A percentile compares a stretch with the other conserved stretches of the same genome.
phyloP scores from a whole-genome alignment of 2,888 invertebrate species.

The Phania funesta region DNA sequence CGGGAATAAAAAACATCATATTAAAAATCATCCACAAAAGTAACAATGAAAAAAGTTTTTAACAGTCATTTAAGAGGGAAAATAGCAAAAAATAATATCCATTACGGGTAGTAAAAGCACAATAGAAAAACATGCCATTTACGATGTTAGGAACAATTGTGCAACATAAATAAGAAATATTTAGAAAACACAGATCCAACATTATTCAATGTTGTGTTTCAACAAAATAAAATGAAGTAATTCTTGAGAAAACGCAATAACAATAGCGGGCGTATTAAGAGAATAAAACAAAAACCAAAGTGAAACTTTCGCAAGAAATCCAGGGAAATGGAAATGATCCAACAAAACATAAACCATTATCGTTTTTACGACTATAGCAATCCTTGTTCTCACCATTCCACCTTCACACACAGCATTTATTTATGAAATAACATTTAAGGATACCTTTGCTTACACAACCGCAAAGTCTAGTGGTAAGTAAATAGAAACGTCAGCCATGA shows the following conservation, averaged over 20 bases:
- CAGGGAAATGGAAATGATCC: slow-evolving; percentile 10
- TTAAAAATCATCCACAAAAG: slow-evolving; percentile 15
- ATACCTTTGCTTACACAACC: slow-evolving; percentile 3
- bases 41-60: neutral
- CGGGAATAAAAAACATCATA: slow-evolving; percentile 9
- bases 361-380: neutral
- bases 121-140: neutral
- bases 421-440: neutral
- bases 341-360: slow-evolving; percentile 53
- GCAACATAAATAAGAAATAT: slow-evolving; percentile 28
- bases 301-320: slow-evolving; percentile 3
- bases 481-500: slow-evolving; percentile 46
- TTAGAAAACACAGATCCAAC: slow-evolving; percentile 9
- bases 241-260: slow-evolving; percentile 17
- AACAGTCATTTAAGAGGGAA: neutral
- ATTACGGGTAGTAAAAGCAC: slow-evolving; percentile 5
- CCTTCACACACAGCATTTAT: neutral
- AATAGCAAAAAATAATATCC: slow-evolving; percentile 17
- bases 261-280: neutral
- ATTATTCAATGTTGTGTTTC: slow-evolving; percentile 49
- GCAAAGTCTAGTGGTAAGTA: slow-evolving; percentile 27
- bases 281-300: neutral
- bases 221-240: slow-evolving; percentile 52
- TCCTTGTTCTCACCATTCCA: neutral
- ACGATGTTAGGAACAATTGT: slow-evolving; percentile 14